Evolutionary conservation across 1,140 invertebrate species (phyloP), one percentile per base, ranked within the genome.

Genomic region (Hormaphis cornu): DNA sequence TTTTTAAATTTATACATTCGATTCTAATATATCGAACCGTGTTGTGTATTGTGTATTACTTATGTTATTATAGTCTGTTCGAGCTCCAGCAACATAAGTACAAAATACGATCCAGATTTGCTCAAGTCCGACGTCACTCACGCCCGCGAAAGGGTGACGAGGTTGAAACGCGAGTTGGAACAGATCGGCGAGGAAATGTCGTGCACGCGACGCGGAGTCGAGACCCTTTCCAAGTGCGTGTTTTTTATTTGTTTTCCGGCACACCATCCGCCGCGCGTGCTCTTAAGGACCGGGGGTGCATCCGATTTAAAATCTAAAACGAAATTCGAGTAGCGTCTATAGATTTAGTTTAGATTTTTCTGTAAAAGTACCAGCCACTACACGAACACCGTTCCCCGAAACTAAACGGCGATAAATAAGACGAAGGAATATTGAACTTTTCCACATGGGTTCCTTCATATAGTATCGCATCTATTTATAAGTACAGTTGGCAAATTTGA

Each of bases 21-120:
- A 7, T 42, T 22, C 40, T 66, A 35, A 69, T 30, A 20, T 28
- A 16, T 12, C 4, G n/a, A n/a, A n/a, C n/a, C n/a, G n/a, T n/a
- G n/a, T n/a, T n/a, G n/a, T 33, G 16, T 58, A 1, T 37, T 14
- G 0, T 58, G 8, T 58, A n/a, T n/a, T n/a, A n/a, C n/a, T n/a
- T n/a, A n/a, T n/a, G n/a, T n/a, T 53, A 70, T 76, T 79, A 18
- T 80, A 95, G 92, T 96, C 76, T 94, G 91, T 81, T 96, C 93
- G 54, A 91, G 89, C 74, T 88, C 89, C 53, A 91, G 92, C 81
- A 86, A 88, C 74, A 82, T 90, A 73, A 91, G 90, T 76, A 93
- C 91, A 37, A 91, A 94, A 75, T 95, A 95, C 77, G 94, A 97
- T 80, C 93, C 93, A 22, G 94, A 97, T 76, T 81, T 95, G 26